phyloP scores from a whole-genome alignment of 2,797 vertebrate species.

The Merluccius polli region DNA sequence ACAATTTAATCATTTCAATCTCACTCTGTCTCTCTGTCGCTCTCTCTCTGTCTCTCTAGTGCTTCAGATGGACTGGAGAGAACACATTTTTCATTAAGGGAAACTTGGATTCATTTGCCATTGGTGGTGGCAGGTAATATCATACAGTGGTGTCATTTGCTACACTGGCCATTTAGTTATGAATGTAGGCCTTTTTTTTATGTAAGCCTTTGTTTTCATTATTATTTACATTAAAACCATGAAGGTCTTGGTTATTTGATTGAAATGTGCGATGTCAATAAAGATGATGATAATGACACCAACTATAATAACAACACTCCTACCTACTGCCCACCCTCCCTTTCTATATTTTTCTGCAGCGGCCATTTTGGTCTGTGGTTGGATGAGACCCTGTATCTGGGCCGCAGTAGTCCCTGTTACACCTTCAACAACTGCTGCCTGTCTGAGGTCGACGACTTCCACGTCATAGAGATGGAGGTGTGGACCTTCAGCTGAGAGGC shows the following conservation, averaged over 20 bases:
- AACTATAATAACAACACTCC: not conserved
- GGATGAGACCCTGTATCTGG: slow-evolving; percentile 75
- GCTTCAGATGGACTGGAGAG: slow-evolving; percentile 79
- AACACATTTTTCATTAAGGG: slow-evolving; percentile 84
- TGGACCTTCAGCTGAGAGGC: slow-evolving; percentile 76
- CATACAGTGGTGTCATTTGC: not conserved
- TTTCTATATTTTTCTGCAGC: slow-evolving; percentile 40
- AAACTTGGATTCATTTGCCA: slow-evolving; percentile 77
- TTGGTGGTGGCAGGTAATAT: slow-evolving; percentile 78
- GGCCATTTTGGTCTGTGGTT: slow-evolving; percentile 82
- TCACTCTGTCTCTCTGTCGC: not conserved
- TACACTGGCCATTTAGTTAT: not conserved
- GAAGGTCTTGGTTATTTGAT: not conserved
- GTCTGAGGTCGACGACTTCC: slow-evolving; percentile 74
- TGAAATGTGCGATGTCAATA: not conserved
- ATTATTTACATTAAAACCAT: not conserved
- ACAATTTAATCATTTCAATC: not conserved
- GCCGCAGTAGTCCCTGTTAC: slow-evolving; percentile 76
- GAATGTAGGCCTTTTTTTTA: not conserved
- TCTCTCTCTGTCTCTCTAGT: slow-evolving; percentile 47
- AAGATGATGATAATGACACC: not conserved
- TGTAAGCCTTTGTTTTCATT: not conserved
- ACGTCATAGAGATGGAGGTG: slow-evolving; percentile 76
- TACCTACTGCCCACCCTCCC: not conserved
- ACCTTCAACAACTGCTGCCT: slow-evolving; percentile 81